Conservation (phyloP, 1,140 invertebrate genomes). For the Nilaparvata lugens region DNA sequence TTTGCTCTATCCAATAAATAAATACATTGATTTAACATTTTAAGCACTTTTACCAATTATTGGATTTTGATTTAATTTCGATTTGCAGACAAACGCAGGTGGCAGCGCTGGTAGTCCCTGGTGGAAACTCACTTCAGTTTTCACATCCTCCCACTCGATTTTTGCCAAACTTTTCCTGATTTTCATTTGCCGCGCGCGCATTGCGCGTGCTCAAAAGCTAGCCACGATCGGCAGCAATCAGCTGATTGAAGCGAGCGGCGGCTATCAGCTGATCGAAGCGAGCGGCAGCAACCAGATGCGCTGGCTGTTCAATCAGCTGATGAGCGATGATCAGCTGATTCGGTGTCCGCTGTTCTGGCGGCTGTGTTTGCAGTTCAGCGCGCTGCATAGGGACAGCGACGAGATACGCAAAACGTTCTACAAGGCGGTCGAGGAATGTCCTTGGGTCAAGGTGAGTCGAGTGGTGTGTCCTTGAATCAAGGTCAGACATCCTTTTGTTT, state of each 20-base stretch:
- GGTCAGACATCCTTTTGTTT: too few species aligned
- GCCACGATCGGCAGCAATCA: too few species aligned
- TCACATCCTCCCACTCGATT: conserved; percentile 30
- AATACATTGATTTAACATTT: too few species aligned
- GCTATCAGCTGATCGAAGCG: conserved; percentile 25
- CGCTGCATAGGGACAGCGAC: conserved; percentile 27
- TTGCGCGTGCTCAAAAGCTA: conserved; percentile 1
- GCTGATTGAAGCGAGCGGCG: conserved; percentile 17
- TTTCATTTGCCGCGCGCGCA: conserved; percentile 30
- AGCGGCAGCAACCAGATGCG: conserved; percentile 31
- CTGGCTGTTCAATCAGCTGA: conserved; percentile 31
- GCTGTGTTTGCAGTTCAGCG: conserved; percentile 44
- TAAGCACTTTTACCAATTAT: too few species aligned
- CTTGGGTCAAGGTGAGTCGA: conserved; percentile 50
- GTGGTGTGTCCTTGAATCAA: not conserved
- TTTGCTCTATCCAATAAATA: too few species aligned
- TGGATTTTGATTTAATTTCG: not conserved
- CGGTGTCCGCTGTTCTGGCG: conserved; percentile 47
- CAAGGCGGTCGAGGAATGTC: conserved; percentile 49
- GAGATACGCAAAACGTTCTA: conserved; percentile 40
- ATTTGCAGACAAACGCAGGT: conserved; percentile 29
- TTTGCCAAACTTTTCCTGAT: conserved; percentile 32
- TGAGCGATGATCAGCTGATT: conserved; percentile 33
- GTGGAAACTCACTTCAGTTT: conserved; percentile 32
- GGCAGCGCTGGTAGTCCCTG: conserved; percentile 27